phyloP scores from a whole-genome alignment of 2,797 vertebrate species.

The Champsocephalus gunnari region DNA sequence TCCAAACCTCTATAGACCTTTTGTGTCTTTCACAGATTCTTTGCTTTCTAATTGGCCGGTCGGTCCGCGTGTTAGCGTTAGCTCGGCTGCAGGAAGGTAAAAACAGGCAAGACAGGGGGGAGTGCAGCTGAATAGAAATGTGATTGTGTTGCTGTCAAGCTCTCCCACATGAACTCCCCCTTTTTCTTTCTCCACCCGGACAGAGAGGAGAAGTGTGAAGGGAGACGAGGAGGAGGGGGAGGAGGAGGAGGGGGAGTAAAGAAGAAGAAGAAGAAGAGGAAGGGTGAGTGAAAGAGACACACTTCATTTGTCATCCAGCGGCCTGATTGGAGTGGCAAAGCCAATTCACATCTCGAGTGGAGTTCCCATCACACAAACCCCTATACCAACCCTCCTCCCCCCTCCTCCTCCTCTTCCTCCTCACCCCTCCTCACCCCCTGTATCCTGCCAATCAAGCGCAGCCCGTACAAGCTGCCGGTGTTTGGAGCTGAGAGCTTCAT shows the following conservation, averaged over 20 bases:
- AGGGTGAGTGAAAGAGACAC: slow-evolving; percentile 83
- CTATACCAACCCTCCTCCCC: slow-evolving; percentile 50
- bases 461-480: slow-evolving; percentile 72
- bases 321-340: slow-evolving; percentile 98
- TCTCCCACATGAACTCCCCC: slow-evolving; percentile 97
- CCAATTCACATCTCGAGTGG: slow-evolving; percentile 87
- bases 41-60: slow-evolving; percentile 78
- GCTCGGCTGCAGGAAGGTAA: slow-evolving; percentile 88
- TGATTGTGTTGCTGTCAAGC: slow-evolving; percentile 99
- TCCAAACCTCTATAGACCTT: slow-evolving; percentile 82
- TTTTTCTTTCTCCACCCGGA: slow-evolving; percentile 86
- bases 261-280: slow-evolving; percentile 73
- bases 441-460: slow-evolving; percentile 78
- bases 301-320: slow-evolving; percentile 99
- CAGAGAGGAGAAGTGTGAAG: slow-evolving; percentile 76
- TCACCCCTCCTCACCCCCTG: slow-evolving; percentile 47
- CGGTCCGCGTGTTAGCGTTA: slow-evolving; percentile 64
- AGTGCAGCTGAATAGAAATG: slow-evolving; percentile 97
- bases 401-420: neutral
- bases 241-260: slow-evolving; percentile 6
- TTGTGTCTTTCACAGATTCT: slow-evolving; percentile 79
- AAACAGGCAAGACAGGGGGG: slow-evolving; percentile 90
- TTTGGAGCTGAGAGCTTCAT: slow-evolving; percentile 79
- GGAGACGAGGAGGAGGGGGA: slow-evolving; percentile 18
- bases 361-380: slow-evolving; percentile 79